phyloP scores from a whole-genome alignment of 2,797 vertebrate genomes.

The Dryobates pubescens region DNA sequence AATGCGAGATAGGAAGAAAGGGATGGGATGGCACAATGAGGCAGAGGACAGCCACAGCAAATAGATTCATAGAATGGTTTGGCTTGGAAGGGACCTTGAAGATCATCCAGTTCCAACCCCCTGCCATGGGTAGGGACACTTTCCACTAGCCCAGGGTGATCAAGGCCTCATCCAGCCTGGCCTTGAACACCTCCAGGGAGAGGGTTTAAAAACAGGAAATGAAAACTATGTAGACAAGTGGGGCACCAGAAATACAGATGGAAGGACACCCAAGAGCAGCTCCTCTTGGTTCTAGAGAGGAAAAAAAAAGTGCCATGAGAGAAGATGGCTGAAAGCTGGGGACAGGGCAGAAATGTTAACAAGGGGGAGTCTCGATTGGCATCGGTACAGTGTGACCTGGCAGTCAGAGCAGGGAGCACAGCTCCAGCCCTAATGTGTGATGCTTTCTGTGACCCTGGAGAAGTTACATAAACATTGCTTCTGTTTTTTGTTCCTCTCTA shows the following conservation, averaged over 20 bases:
- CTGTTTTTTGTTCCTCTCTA: conserved; percentile 39
- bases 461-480: conserved; percentile 22
- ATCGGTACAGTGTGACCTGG: background rate
- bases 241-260: background rate
- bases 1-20: background rate
- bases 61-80: background rate
- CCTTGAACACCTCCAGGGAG: too few species aligned
- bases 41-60: background rate
- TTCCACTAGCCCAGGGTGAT: too few species aligned
- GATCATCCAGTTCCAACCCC: too few species aligned
- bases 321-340: background rate
- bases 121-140: too few species aligned
- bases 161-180: too few species aligned
- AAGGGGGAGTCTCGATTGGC: background rate
- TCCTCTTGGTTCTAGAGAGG: background rate
- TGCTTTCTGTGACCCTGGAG: conserved; percentile 44
- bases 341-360: background rate
- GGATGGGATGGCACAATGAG: background rate
- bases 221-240: background rate
- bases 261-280: background rate
- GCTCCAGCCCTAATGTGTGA: background rate
- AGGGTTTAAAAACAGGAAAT: background rate
- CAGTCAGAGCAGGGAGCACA: background rate
- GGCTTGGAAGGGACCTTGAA: too few species aligned
- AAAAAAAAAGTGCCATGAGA: background rate